Base-by-base conservation (phyloP, 1,140 invertebrate genomes). In the Heterodera carotae region DNA sequence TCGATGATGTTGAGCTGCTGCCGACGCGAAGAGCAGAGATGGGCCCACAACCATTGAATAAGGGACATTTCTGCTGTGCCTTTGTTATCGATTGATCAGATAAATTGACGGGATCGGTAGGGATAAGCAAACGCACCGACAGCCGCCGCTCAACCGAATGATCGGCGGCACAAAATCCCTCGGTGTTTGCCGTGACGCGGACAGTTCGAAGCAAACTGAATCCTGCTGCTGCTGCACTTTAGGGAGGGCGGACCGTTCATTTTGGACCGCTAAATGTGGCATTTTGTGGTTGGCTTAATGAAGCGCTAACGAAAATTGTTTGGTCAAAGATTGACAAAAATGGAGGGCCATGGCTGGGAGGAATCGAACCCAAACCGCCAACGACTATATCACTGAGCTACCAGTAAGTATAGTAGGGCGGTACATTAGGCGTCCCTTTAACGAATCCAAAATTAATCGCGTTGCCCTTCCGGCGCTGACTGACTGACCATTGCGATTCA, bases 401-500 rank as follows among this genome's bases (percentile, higher is more conserved):
- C n/a, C n/a, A n/a, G n/a, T n/a, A n/a, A n/a, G n/a, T n/a, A n/a
- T n/a, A n/a, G n/a, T n/a, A n/a, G n/a, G n/a, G n/a, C n/a, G n/a
- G n/a, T n/a, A n/a, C n/a, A n/a, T n/a, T n/a, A n/a, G n/a, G n/a
- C n/a, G n/a, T n/a, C n/a, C n/a, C n/a, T n/a, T n/a, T n/a, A n/a
- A n/a, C n/a, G n/a, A n/a, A n/a, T n/a, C n/a, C n/a, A n/a, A n/a
- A n/a, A n/a, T n/a, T n/a, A n/a, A n/a, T n/a, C n/a, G n/a, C n/a
- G n/a, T n/a, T n/a, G n/a, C n/a, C n/a, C n/a, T n/a, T n/a, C n/a
- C n/a, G n/a, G n/a, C n/a, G n/a, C n/a, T n/a, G 22, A 80, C 27
- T 12, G 31, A 22, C 15, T 76, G 90, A 96, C 94, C 94, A 88
- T 97, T 94, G 89, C 92, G 92, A 89, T 95, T 95, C 94, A 97